Evolutionary conservation across 1,140 invertebrate genomes (phyloP), one percentile per base, ranked within the genome.

Genomic region (Psix sp.): DNA sequence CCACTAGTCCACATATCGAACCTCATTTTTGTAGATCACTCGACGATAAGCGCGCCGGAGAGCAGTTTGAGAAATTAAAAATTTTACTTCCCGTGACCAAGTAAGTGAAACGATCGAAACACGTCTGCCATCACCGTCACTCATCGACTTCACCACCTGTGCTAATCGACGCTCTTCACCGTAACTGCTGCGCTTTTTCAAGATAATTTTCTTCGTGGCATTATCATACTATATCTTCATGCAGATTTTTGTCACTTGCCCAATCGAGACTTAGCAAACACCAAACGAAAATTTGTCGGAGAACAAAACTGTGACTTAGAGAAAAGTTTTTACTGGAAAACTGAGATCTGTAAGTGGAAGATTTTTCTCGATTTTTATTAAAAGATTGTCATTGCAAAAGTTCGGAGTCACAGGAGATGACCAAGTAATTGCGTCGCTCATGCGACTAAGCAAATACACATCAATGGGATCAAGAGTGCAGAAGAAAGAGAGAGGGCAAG

Each of bases 101-200:
- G 45, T 71, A 56, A 71, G 43, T 33, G 70, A 59, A 77, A 73
- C 46, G 40, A 80, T 66, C 73, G 31, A 68, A 78, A 60, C 75
- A 76, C 80, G 79, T 80, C 76, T 82, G 77, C 80, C 80, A 81
- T 82, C 79, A 80, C 80, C 66, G 49, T 75, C 81, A 82, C 79
- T 80, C 70, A 79, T 81, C 68, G 76, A 80, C 36, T 39, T 75
- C 67, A 77, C 62, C 75, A 82, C 78, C 74, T 77, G 60, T 33
- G 24, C 29, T 52, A 56, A 57, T 74, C 31, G 70, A 63, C 75
- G 46, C 45, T 62, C 33, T 59, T 57, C 31, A 63, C 56, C 60
- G 18, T 52, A 54, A 26, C 60, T 66, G 29, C 48, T 62, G 40
- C 42, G 40, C 26, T 67, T 62, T 17, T 31, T 74, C 39, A 74